Base-by-base conservation (phyloP, 2,888 invertebrate species). In the Galeruca laticollis region DNA sequence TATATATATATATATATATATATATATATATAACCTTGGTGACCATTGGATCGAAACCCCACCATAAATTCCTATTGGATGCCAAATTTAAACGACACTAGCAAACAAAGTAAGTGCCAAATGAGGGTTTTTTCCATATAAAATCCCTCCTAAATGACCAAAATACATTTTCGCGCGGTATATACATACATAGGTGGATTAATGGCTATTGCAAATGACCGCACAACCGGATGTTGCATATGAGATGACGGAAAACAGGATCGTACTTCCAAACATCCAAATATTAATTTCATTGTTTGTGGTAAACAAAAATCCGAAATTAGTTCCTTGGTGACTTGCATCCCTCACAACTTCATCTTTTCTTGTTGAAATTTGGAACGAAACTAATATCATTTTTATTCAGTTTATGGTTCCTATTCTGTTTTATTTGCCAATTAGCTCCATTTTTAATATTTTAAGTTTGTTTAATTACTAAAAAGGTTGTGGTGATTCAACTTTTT, bases 171-270 rank as follows among this genome's bases (percentile, higher is more conserved):
- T 63, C 62, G 66, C 61, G 18, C 66, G 66, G 54, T 60, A 69
- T 72, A 72, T 72, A 62, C 69, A 69, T 72, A 72, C 66, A 51
- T 63, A 69, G 70, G 68, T 64, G 72, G 75, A 77, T 77, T 77
- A 75, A 77, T 77, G 68, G 74, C 75, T 71, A 75, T 74, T 77
- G 75, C 75, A 73, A 75, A 77, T 75, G 77, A 73, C 77, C 77
- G 73, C 77, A 76, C 69, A 54, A 69, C 66, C 68, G 66, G 56
- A 57, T 15, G 11, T 57, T 57, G 56, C 56, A 15, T 35, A 57
- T 21, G 18, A 35, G 5, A 57, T 9, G 56, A 57, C 35, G 11
- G 11, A 33, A 57, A 57, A 35, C 56, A 18, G 47, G 47, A 47
- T 18, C 47, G 47, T 47, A 47, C 18, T 18, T 6, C 1, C 0